Base-by-base conservation (phyloP, 2,113 vertebrate genomes). In the Seriola dumerili region DNA sequence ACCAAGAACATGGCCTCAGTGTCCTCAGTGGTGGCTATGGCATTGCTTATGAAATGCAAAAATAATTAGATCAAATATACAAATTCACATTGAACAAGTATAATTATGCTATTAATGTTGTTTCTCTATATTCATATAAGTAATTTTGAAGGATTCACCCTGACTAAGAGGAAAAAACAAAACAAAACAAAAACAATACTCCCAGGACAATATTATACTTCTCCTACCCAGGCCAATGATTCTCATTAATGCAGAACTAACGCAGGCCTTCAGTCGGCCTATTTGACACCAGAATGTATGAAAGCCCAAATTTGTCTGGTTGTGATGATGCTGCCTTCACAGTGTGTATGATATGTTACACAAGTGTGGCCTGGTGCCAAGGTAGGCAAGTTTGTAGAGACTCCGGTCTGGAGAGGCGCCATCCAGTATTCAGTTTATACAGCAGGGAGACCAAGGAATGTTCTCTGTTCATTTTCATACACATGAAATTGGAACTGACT, bases 401-500 rank as follows among this genome's bases (percentile, higher is more conserved):
- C 75, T 84, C 74, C n/a, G 68, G 69, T 78, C 64, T 83, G 73
- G 78, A 90, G 75, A 85, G 76, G 72, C 72, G 72, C 85, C 90
- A 91, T 90, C 72, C 75, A 89, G 78, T 75, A 83, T 87, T 86
- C 85, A 84, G 81, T 92, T 89, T 87, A 83, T 86, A 82, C 73
- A 89, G 76, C 85, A 70, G 64, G 59, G 83, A 87, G 83, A 87
- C 80, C 81, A 38, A 89, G 85, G 91, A 94, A 94, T 94, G 88
- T 88, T 90, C 83, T 93, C 89, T 90, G 89, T 88, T 92, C 89
- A 86, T 81, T 91, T 93, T 94, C 87, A 94, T 88, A 88, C 68
- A 63, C 68, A 81, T 79, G 61, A 81, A 88, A 94, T 85, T 86
- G 84, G 81, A 92, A 83, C 78, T 61, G 85, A 91, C 83, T 76